Conservation (phyloP, 2,888 invertebrate genomes). For the Mesochorus sp. region DNA sequence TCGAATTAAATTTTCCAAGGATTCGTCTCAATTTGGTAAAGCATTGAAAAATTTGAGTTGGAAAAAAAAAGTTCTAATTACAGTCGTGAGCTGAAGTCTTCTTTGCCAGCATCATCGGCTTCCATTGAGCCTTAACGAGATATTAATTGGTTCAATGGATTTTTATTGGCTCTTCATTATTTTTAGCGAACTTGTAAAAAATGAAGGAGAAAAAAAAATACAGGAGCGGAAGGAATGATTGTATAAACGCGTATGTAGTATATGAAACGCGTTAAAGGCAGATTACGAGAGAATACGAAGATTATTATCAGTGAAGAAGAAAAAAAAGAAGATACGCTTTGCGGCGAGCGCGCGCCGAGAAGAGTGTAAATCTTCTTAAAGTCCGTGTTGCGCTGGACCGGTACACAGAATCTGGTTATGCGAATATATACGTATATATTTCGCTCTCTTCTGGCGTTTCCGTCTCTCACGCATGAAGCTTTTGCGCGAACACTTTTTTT, state of each 20-base stretch:
- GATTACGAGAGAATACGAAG: conserved; percentile 44
- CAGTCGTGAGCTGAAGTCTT: too few species aligned
- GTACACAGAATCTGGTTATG: conserved; percentile 11
- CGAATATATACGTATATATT: neutral
- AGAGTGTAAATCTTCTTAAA: conserved; percentile 55
- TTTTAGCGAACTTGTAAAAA: neutral
- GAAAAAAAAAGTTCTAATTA: too few species aligned
- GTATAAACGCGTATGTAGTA: conserved; percentile 8
- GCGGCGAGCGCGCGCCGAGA: conserved; percentile 37
- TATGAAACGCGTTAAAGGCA: conserved; percentile 31
- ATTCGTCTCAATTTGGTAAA: too few species aligned
- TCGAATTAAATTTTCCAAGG: too few species aligned
- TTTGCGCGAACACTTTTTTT: conserved; percentile 39
- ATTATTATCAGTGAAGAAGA: conserved; percentile 24
- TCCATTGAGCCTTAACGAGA: neutral
- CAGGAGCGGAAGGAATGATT: neutral
- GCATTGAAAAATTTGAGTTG: too few species aligned
- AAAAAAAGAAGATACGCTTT: conserved; percentile 17
- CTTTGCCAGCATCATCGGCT: too few species aligned
- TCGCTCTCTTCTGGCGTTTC: conserved; percentile 14
- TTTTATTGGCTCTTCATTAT: conserved; percentile 33
- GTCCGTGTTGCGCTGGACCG: conserved; percentile 40
- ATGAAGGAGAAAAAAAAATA: neutral
- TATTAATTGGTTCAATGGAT: conserved; percentile 13
- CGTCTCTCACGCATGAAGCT: conserved; percentile 33